Conservation (phyloP, 2,113 vertebrate genomes). For the Hirundichthys speculiger region DNA sequence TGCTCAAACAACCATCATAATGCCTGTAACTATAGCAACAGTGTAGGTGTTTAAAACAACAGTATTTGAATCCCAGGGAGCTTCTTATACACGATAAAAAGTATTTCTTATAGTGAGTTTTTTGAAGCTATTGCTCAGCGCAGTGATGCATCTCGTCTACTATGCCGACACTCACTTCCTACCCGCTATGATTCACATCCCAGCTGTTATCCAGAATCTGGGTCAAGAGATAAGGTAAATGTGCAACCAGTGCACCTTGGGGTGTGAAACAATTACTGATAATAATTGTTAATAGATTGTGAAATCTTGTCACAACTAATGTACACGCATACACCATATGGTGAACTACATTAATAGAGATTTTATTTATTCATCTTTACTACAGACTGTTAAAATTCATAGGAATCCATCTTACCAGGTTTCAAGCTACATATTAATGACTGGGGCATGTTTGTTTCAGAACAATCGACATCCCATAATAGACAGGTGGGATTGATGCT, state of each 20-base stretch:
- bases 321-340: neutral
- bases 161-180: conserved; percentile 37
- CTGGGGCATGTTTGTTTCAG: too few species aligned
- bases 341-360: neutral
- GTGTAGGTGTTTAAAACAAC: neutral
- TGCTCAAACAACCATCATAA: neutral
- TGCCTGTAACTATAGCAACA: neutral
- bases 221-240: conserved; percentile 12
- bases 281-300: neutral
- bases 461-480: too few species aligned
- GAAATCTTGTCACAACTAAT: neutral
- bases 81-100: too few species aligned
- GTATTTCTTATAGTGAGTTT: neutral
- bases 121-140: neutral
- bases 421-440: too few species aligned
- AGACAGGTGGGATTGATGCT: too few species aligned
- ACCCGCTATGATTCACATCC: conserved; percentile 17
- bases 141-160: neutral
- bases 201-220: conserved; percentile 20
- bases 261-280: conserved; percentile 28
- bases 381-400: too few species aligned
- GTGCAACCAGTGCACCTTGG: conserved; percentile 4
- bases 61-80: neutral
- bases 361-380: too few species aligned
- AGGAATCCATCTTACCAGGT: too few species aligned